Base-by-base conservation (phyloP, 2,113 vertebrate genomes). In the Corapipo altera region DNA sequence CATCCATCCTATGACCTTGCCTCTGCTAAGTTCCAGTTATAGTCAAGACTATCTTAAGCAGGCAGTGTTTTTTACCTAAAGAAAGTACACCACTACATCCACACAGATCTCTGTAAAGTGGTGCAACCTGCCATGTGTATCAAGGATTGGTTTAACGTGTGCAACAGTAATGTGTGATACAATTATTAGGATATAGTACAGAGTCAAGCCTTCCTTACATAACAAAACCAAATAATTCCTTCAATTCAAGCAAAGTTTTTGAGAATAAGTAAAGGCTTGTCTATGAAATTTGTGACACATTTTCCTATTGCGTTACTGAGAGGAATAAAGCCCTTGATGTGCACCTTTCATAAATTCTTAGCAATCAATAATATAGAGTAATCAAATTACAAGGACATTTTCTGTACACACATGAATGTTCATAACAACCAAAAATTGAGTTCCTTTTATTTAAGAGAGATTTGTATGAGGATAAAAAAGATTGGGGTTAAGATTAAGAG, bases 391-490 rank as follows among this genome's bases (percentile, higher is more conserved):
- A 81, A 52, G 17, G 51, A 15, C 6, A 2, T 79, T 88, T 90
- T 91, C 17, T 8, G 86, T 81, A 49, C 1, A 1, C 54, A 41
- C 10, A 6, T 58, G 54, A 84, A 59, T 9, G 51, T 74, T 81
- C 74, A 55, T 75, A 83, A 61, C n/a, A 74, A 41, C 15, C 27
- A 39, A 92, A 91, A 90, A 26, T 4, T 27, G 17, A 41, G 26
- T 58, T 77, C 28, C 27, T 87, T 85, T 75, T 72, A 48, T 84
- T 95, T 93, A 72, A 33, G 28, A 80, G 81, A 88, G 71, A 92
- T 95, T 94, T 90, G 55, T 92, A 88, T 95, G 77, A 94, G 71
- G 88, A 86, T 88, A 69, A 80, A 87, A 95, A 87, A 91, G 85
- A 89, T 35, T 44, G 84, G 84, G 83, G 82, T 84, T 69, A 58